phyloP scores from a whole-genome alignment of 2,113 vertebrate species.

The Alosa alosa region DNA sequence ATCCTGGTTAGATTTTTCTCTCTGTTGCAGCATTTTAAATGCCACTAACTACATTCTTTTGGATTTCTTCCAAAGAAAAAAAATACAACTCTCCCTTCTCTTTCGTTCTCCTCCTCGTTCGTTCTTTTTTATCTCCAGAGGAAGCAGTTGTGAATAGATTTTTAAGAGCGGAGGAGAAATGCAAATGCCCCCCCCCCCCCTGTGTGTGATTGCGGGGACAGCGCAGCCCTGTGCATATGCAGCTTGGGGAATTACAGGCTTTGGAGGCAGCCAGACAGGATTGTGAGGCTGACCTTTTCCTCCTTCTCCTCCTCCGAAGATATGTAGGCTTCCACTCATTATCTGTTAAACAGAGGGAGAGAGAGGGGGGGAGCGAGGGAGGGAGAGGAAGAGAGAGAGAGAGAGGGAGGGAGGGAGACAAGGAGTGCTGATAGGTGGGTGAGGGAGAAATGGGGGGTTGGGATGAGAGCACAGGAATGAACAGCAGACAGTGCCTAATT shows the following conservation, averaged over 20 bases:
- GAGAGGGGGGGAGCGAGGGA: background rate
- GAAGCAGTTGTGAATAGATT: background rate
- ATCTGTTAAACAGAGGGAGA: conserved; percentile 34
- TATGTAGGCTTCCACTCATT: conserved; percentile 29
- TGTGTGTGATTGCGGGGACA: conserved; percentile 21
- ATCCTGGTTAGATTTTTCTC: background rate
- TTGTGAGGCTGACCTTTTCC: conserved; percentile 17
- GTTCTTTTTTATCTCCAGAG: conserved; percentile 13
- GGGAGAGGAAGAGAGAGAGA: background rate
- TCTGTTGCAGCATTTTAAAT: background rate
- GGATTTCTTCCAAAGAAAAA: background rate
- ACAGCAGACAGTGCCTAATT: background rate
- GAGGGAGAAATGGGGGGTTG: background rate
- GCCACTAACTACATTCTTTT: background rate
- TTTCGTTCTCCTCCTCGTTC: background rate
- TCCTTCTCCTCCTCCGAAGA: conserved; percentile 3
- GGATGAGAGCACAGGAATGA: background rate
- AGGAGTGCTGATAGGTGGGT: background rate
- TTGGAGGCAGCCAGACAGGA: background rate
- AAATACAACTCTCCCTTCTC: background rate
- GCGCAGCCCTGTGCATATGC: background rate
- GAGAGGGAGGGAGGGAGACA: background rate
- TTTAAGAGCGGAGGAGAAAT: conserved; percentile 12
- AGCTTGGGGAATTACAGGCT: conserved; percentile 8
- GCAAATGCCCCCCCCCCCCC: background rate